These are phyloP conservation scores for Pasiphila rectangulata DNA, from an alignment of 2,888 invertebrate species.

Conservation along the genomic window DNA sequence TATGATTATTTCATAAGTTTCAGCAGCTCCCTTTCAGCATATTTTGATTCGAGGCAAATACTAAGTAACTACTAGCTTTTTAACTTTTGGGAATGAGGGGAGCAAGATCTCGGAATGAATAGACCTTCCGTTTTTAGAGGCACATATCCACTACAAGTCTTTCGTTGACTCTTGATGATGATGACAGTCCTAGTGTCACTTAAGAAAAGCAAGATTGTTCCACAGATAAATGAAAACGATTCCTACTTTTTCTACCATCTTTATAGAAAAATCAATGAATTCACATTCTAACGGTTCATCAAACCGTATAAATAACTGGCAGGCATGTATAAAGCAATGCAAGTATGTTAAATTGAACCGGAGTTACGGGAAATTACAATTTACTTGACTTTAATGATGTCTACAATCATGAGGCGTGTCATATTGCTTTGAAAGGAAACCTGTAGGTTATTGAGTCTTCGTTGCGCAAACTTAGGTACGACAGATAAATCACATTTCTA, in stretches of 20 bases:
- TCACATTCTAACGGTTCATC: conserved; percentile 8
- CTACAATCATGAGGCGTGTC: conserved; percentile 23
- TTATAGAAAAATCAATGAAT: conserved; percentile 7
- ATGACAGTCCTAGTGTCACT: too few species aligned
- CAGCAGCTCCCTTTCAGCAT: too few species aligned
- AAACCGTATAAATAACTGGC: conserved; percentile 14
- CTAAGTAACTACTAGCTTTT: too few species aligned
- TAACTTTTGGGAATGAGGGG: too few species aligned
- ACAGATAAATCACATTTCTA: too few species aligned
- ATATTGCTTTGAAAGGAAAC: conserved; percentile 15
- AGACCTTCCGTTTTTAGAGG: too few species aligned
- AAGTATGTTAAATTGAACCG: conserved; percentile 4
- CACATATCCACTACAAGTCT: too few species aligned
- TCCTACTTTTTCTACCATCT: too few species aligned
- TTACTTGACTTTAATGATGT: conserved; percentile 21
- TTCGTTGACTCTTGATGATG: too few species aligned
- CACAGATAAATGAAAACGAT: neutral
- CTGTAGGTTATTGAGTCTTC: conserved; percentile 1
- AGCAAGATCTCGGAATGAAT: too few species aligned
- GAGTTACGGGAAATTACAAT: conserved; percentile 19
- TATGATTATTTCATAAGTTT: too few species aligned
- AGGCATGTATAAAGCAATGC: conserved; percentile 7
- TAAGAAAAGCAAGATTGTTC: neutral
- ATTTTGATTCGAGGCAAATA: too few species aligned
- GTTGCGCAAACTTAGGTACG: conserved; percentile 1